Evolutionary conservation across 2,113 vertebrate genomes (phyloP).

Genomic region (Urocolius indicus): DNA sequence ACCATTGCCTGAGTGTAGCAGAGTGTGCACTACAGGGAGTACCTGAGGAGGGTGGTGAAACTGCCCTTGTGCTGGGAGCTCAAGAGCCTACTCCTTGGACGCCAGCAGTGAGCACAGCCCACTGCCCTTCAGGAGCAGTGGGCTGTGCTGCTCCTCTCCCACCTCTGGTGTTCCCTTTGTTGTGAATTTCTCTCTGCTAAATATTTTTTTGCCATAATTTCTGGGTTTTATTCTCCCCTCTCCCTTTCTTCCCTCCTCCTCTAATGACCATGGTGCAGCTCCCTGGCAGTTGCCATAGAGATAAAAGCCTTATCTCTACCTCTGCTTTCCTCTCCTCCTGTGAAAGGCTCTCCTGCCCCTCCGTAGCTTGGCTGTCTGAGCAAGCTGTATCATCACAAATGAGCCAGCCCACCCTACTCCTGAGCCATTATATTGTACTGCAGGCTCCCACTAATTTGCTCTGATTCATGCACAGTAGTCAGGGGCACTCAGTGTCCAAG

Average conservation of each 20-base stretch:
- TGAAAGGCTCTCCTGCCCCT: neutral
- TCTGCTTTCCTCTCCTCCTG: neutral
- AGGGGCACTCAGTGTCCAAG: neutral
- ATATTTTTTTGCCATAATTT: neutral
- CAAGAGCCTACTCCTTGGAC: neutral
- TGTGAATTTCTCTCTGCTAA: neutral
- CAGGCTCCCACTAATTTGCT: neutral
- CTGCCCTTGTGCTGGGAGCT: neutral
- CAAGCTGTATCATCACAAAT: neutral
- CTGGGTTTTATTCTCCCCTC: neutral
- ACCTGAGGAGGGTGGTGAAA: neutral
- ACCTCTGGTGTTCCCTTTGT: neutral
- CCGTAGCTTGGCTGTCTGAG: neutral
- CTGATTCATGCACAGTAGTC: neutral
- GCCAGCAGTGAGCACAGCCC: fast-evolving
- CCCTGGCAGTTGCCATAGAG: constrained; percentile 30
- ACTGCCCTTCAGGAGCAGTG: neutral
- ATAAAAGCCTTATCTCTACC: neutral
- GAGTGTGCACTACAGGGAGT: fast-evolving
- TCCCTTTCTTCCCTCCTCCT: neutral
- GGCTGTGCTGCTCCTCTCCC: neutral
- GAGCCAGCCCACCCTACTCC: neutral
- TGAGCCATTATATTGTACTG: neutral
- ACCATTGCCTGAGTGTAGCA: neutral
- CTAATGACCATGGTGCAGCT: neutral